These are phyloP conservation scores for Dasypolia templi DNA, from an alignment of 2,888 invertebrate genomes.

Conservation along the genomic window DNA sequence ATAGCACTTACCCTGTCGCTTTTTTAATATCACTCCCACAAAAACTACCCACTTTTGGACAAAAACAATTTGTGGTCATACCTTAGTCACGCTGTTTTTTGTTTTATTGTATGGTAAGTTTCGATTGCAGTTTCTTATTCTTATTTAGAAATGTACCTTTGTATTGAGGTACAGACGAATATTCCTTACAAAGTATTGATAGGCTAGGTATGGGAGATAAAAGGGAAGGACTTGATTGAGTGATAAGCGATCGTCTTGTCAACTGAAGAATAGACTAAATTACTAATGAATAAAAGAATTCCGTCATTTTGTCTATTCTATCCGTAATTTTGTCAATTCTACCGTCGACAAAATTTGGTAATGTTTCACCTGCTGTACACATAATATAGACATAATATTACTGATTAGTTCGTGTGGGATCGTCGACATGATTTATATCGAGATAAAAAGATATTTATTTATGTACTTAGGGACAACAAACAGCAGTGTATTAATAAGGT, in stretches of 20 bases:
- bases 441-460: too few relatives aligned
- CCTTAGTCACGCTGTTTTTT: conserved; percentile 72
- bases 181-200: conserved; percentile 31
- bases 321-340: too few relatives aligned
- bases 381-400: conserved; percentile 24
- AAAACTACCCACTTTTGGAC: conserved; percentile 77
- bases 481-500: too few relatives aligned
- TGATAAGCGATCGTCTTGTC: conserved; percentile 6
- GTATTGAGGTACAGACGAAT: conserved; percentile 15
- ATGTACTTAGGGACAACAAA: too few relatives aligned
- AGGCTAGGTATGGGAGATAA: not conserved
- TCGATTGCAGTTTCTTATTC: conserved; percentile 33
- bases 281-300: too few relatives aligned
- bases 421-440: not conserved
- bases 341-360: too few relatives aligned
- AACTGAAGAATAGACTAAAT: too few relatives aligned
- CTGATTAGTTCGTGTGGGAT: conserved; percentile 15
- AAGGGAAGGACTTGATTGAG: conserved; percentile 22
- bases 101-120: conserved; percentile 69
- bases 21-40: conserved; percentile 85
- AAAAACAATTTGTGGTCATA: conserved; percentile 81
- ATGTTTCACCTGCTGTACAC: too few relatives aligned
- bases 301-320: too few relatives aligned
- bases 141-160: conserved; percentile 38
- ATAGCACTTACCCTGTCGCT: conserved; percentile 82